A percentile compares a stretch with the other conserved stretches of the same genome.
These are phyloP conservation scores for Neodiprion virginianus DNA, from an alignment of 1,140 invertebrate genomes.

Conservation along the genomic window DNA sequence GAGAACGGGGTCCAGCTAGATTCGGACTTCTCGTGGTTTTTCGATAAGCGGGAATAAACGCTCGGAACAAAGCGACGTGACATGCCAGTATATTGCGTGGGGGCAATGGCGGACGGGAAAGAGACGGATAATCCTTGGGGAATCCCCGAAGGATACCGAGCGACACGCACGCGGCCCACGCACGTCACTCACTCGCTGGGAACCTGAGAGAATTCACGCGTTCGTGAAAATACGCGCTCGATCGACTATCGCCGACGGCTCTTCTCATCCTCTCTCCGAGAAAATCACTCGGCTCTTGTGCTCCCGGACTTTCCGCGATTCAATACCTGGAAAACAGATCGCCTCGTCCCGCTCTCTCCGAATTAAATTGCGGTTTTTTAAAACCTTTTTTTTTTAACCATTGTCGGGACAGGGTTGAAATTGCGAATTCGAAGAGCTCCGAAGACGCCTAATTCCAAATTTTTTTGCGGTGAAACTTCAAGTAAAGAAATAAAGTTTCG, in stretches of 20 bases:
- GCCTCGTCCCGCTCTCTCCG: background rate
- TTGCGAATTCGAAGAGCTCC: no score
- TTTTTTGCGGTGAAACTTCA: no score
- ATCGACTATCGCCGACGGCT: background rate
- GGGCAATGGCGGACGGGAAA: conserved; percentile 18
- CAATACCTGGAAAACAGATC: background rate
- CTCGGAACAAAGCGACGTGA: background rate
- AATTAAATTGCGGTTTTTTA: background rate
- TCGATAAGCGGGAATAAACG: conserved; percentile 15
- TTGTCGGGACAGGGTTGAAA: no score
- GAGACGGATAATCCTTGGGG: conserved; percentile 26
- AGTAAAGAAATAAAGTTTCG: no score
- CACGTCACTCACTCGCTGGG: background rate
- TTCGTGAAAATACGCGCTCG: background rate
- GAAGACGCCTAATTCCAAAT: no score
- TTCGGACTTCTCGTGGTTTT: conserved; percentile 3
- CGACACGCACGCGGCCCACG: conserved; percentile 21
- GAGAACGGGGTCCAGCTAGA: no score
- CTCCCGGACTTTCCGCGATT: background rate
- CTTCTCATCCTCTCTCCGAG: background rate
- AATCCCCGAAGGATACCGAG: conserved; percentile 23
- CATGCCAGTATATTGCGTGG: background rate
- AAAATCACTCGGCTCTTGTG: conserved; percentile 8
- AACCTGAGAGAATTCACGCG: background rate
- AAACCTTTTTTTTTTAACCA: background rate